Conservation (phyloP, 2,113 vertebrate genomes). For the Ctenomys sociabilis region DNA sequence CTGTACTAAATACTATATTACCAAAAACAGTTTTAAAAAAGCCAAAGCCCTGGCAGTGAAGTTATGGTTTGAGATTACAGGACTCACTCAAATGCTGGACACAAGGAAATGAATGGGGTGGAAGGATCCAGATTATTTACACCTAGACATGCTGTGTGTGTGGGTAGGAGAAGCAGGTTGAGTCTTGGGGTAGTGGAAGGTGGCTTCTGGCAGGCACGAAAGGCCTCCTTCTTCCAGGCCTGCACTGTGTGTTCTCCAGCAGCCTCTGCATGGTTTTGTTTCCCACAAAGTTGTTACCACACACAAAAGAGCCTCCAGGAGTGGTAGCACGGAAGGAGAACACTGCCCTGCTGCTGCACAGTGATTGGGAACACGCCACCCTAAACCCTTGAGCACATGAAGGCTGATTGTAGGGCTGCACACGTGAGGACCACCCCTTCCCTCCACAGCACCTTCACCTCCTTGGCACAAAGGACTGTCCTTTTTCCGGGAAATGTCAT, state of each 20-base stretch:
- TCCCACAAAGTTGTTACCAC: fast-evolving
- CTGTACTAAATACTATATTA: too few species aligned
- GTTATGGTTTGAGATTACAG: neutral
- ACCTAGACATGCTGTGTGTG: neutral
- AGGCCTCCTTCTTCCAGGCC: neutral
- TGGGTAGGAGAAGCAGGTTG: too few species aligned
- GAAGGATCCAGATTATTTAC: neutral
- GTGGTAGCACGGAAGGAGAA: neutral
- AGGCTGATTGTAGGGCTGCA: too few species aligned
- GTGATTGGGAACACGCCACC: fast-evolving
- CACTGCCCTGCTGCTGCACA: fast-evolving
- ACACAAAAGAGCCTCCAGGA: neutral
- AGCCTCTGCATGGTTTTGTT: neutral
- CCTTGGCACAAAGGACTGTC: neutral
- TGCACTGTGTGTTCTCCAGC: too few species aligned
- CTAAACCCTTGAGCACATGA: too few species aligned
- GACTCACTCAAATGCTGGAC: neutral
- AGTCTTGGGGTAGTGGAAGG: too few species aligned
- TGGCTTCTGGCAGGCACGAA: fast-evolving
- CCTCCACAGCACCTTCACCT: too few species aligned
- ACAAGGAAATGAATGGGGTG: neutral
- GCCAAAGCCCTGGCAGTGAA: neutral
- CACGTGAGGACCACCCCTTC: neutral
- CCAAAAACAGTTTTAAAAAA: too few species aligned
- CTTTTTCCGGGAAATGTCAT: too few species aligned